Percentiles rank a stretch among this genome's conserved stretches.
Evolutionary conservation across 2,888 invertebrate species (phyloP).

Genomic region (Crioceris asparagi): DNA sequence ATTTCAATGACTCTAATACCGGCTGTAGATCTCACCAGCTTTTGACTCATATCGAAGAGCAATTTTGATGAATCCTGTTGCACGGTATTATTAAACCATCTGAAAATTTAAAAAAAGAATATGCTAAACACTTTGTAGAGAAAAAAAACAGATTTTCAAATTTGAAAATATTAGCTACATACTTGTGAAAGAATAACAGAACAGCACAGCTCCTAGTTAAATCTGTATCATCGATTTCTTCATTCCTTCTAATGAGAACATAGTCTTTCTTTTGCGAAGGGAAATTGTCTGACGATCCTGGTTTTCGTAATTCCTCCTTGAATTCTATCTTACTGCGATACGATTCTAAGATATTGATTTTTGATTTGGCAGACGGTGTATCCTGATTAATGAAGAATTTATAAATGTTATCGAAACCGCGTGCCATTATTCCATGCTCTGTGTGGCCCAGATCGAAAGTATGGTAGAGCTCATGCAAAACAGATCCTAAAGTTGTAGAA

Average conservation of each 20-base stretch:
- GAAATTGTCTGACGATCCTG: slow-evolving; percentile 18
- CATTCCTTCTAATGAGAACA: slow-evolving; percentile 22
- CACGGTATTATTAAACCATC: slow-evolving; percentile 40
- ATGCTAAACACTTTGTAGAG: background rate
- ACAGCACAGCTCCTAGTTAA: slow-evolving; percentile 55
- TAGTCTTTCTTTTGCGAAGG: slow-evolving; percentile 23
- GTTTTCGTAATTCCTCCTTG: slow-evolving; percentile 24
- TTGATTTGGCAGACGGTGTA: slow-evolving; percentile 6
- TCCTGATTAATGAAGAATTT: slow-evolving; percentile 51
- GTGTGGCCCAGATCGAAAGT: slow-evolving; percentile 91
- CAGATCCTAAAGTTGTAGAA: slow-evolving; percentile 82
- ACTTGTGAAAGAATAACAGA: slow-evolving; percentile 55
- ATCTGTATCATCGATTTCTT: slow-evolving; percentile 43
- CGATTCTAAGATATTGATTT: slow-evolving; percentile 11
- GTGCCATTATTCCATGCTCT: slow-evolving; percentile 84
- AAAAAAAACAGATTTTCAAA: background rate
- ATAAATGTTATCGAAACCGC: slow-evolving; percentile 77
- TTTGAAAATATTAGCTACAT: slow-evolving; percentile 24
- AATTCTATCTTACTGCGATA: slow-evolving; percentile 24
- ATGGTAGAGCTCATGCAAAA: slow-evolving; percentile 89
- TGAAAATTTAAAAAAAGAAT: slow-evolving; percentile 22
- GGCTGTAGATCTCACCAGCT: slow-evolving; percentile 48
- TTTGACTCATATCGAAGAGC: slow-evolving; percentile 26
- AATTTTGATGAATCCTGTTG: slow-evolving; percentile 21
- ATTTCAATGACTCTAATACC: slow-evolving; percentile 59